Evolutionary conservation across 2,113 vertebrate species (phyloP).

Genomic region (Recurvirostra avosetta): DNA sequence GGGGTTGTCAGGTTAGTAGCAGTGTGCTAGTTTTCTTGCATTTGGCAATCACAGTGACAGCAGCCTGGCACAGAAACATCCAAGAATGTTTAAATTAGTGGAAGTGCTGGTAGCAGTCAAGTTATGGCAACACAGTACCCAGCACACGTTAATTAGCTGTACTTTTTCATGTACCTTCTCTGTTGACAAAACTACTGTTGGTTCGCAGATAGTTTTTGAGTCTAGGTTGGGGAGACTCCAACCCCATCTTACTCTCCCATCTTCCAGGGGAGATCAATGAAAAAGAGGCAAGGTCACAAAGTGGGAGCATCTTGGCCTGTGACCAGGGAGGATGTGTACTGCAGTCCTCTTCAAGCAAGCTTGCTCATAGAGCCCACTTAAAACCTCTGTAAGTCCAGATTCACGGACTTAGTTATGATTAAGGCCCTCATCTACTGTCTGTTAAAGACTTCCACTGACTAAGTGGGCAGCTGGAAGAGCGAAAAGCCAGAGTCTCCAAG

Average conservation of each 20-base stretch:
- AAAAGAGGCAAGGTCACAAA: neutral
- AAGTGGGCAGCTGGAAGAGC: neutral
- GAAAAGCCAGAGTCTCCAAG: neutral
- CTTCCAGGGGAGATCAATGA: neutral
- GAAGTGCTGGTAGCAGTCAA: neutral
- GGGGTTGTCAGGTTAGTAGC: neutral
- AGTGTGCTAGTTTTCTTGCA: neutral
- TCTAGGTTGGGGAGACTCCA: neutral
- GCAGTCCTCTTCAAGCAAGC: neutral
- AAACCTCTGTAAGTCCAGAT: neutral
- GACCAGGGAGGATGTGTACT: neutral
- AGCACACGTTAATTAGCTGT: rapidly evolving
- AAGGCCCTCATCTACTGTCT: neutral
- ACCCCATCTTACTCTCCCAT: neutral
- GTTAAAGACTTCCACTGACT: neutral
- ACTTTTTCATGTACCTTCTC: neutral
- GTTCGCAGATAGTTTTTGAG: neutral
- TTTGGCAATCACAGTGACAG: neutral
- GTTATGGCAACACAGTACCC: neutral
- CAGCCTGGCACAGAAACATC: neutral
- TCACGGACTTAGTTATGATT: neutral
- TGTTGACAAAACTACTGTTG: neutral
- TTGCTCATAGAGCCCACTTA: neutral
- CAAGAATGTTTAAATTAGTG: neutral
- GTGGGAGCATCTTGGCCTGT: neutral